A percentile compares a stretch with the other conserved stretches of the same genome.
phyloP scores from a whole-genome alignment of 2,888 invertebrate species.

The Venusia cambrica region DNA sequence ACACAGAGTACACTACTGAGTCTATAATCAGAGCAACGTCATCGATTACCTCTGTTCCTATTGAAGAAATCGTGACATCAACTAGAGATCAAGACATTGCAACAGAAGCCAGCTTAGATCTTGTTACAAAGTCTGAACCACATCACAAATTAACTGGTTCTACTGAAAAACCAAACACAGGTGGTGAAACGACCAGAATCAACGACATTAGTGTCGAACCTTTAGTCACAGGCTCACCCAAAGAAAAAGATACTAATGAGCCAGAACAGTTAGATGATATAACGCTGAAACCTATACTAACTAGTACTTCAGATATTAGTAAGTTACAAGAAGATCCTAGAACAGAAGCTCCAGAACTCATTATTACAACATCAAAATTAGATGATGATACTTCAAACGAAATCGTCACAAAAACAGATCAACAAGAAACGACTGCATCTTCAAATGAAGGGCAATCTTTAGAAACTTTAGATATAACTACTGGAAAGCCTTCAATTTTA shows the following conservation, averaged over 20 bases:
- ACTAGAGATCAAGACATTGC: slow-evolving; percentile 5
- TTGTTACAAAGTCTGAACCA: slow-evolving; percentile 4
- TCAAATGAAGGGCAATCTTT: slow-evolving; percentile 8
- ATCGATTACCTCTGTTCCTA: slow-evolving; percentile 3
- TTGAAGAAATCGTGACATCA: slow-evolving; percentile 2
- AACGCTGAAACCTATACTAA: slow-evolving; percentile 11
- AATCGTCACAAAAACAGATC: slow-evolving; percentile 14
- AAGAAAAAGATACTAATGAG: slow-evolving; percentile 7
- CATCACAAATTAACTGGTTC: slow-evolving; percentile 1
- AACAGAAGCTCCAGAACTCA: slow-evolving; percentile 11
- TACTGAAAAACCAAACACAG: slow-evolving; percentile 2
- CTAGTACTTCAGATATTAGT: slow-evolving; percentile 5
- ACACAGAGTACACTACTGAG: slow-evolving; percentile 4
- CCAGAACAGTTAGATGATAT: slow-evolving; percentile 8
- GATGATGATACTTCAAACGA: slow-evolving; percentile 3
- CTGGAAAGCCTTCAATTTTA: slow-evolving; percentile 1
- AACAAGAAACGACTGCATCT: slow-evolving; percentile 10
- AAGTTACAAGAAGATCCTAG: slow-evolving; percentile 7
- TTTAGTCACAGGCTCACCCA: slow-evolving; percentile 1
- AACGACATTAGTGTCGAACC: no score
- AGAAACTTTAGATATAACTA: slow-evolving; percentile 5
- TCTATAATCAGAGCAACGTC: slow-evolving; percentile 2
- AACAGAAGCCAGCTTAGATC: slow-evolving; percentile 12
- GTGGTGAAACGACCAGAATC: slow-evolving; percentile 1
- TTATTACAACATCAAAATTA: slow-evolving; percentile 17